Base-by-base conservation (phyloP, 2,113 vertebrate species). In the Hassar affinis region DNA sequence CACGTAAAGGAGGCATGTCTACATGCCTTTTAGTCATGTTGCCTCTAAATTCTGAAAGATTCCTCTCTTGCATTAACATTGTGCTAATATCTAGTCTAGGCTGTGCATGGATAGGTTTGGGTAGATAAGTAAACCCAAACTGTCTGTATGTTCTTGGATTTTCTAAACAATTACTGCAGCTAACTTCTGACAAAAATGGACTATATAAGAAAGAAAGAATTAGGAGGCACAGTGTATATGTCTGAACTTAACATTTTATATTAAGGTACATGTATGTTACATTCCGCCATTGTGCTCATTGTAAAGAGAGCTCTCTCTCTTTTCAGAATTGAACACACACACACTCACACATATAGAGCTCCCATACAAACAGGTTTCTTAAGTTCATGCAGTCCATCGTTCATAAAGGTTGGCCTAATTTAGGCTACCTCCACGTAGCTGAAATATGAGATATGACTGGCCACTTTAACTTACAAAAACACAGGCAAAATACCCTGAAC, bases 231-330 rank as follows among this genome's bases (percentile, higher is more conserved):
- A 74, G 25, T 80, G 68, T 86, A 22, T 89, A 93, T 89, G 71
- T 92, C 87, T 90, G 92, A 92, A 90, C 90, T 92, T 93, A 88
- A 90, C 88, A 68, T 93, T 95, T 94, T 93, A 94, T 94, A 92
- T 81, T 92, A 92, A 93, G 89, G 85, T 93, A 93, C 91, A 92
- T 89, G 92, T 91, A 93, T 89, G 88, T 91, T 90, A 92, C 91
- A 90, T 84, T 85, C 92, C 90, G 85, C 89, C 90, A 88, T 93
- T 93, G 92, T 93, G 93, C 93, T 95, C 93, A 93, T 90, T 91
- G 90, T 91, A 82, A 91, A 76, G 86, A 90, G 89, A 86, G 90
- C 88, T 88, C 84, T 75, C 81, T 77, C 69, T 80, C 79, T 45
- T 35, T 54, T 59, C 68, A 77, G 69, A 91, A 92, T 86, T 86